Evolutionary conservation across 2,797 vertebrate species (phyloP), one percentile per base, ranked within the genome.

Genomic region (Poecilia wingei): DNA sequence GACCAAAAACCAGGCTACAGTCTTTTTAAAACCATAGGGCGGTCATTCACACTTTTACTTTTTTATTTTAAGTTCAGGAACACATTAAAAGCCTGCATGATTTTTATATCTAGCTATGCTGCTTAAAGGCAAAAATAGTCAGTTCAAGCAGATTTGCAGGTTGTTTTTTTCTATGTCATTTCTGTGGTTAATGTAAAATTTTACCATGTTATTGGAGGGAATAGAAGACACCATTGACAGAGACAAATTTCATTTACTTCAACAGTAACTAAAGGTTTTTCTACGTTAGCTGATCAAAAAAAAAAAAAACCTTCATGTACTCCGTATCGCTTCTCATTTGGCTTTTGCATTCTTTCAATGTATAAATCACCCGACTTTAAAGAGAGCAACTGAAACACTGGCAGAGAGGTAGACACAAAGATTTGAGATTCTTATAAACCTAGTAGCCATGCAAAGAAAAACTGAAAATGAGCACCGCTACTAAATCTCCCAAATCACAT

Each of bases 401-500:
- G 20, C 43, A 64, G 16, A 78, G 74, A 72, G 73, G 66, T 71
- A 66, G 72, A 71, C 57, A 75, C 13, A 47, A 25, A 28, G 7
- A 46, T 10, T 1, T 33, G 49, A 43, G 10, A 12, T 31, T 31
- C 3, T 9, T 75, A 45, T 39, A 36, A 66, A 33, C 4, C 72
- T 49, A 39, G 33, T 14, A 39, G 59, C 75, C 75, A 69, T 53
- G 61, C 33, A 13, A 53, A 41, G 14, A 18, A 28, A 66, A 51
- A 1, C n/a, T 1, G 9, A 51, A 72, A 72, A 46, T 16, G 45
- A 72, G 28, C n/a, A 49, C 14, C 13, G 70, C 45, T 47, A 31
- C 33, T 25, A 51, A 36, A 72, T 51, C 10, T 9, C 22, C 68
- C 41, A n/a, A 22, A 72, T 31, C 45, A 72, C 25, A 49, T 36